A percentile compares a stretch with the other conserved stretches of the same genome.
These are phyloP conservation scores for Sinocyclocheilus rhinocerous DNA, from an alignment of 2,113 vertebrate species.

Conservation along the genomic window DNA sequence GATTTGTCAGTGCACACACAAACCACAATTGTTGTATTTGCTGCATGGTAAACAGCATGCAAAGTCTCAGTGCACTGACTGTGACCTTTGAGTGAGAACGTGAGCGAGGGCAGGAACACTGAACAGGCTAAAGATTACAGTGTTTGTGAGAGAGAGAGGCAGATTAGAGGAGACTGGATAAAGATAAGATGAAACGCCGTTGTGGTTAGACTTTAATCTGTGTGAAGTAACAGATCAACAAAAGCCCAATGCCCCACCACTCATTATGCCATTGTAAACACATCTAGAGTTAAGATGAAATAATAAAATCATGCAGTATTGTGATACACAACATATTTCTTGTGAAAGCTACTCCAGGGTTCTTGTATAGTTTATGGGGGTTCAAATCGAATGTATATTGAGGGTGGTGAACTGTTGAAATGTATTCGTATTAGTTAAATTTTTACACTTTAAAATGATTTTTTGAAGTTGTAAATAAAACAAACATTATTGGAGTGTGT, in stretches of 20 bases:
- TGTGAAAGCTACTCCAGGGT: background rate
- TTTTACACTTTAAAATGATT: background rate
- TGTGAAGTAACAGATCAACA: constrained; percentile 14
- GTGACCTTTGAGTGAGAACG: constrained; percentile 4
- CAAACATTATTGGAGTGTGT: too few relatives aligned
- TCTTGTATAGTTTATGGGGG: background rate
- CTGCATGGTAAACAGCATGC: background rate
- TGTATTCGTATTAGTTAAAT: background rate
- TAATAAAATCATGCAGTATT: background rate
- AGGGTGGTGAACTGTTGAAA: background rate
- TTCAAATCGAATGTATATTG: background rate
- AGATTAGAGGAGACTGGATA: constrained; percentile 35
- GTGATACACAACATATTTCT: background rate
- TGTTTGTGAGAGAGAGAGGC: constrained; percentile 1
- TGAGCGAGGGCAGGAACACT: constrained; percentile 30
- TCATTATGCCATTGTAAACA: background rate
- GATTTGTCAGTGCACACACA: too few relatives aligned
- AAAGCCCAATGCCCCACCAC: background rate
- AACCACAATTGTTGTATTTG: background rate
- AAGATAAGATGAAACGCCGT: background rate
- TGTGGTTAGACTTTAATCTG: constrained; percentile 30
- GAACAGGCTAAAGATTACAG: constrained; percentile 21
- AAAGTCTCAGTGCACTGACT: background rate
- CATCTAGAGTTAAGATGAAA: background rate
- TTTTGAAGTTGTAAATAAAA: too few relatives aligned